Evolutionary conservation across 1,140 invertebrate species (phyloP).

Genomic region (Mamestra configurata): DNA sequence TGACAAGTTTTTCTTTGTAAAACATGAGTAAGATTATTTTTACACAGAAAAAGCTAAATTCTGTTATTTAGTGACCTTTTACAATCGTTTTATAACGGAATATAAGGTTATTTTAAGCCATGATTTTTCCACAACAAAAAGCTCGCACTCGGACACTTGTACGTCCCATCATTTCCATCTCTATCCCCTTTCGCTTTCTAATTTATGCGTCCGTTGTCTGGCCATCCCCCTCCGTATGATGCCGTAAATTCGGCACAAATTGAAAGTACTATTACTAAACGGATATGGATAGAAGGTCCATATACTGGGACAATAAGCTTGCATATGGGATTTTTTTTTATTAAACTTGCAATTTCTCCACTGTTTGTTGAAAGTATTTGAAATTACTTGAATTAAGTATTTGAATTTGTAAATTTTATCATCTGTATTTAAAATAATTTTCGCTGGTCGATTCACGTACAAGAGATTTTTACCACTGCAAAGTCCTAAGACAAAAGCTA

Average conservation of each 20-base stretch:
- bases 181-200: conserved; percentile 62
- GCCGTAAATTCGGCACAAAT: conserved; percentile 75
- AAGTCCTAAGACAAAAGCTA: no score
- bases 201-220: conserved; percentile 77
- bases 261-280: conserved; percentile 66
- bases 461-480: no score
- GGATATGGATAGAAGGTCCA: neutral
- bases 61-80: neutral
- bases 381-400: no score
- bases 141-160: neutral
- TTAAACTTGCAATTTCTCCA: neutral
- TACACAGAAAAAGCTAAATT: neutral
- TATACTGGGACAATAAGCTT: neutral
- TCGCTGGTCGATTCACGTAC: no score
- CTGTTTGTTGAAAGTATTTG: no score
- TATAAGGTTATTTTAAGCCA: neutral
- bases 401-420: no score
- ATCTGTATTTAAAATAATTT: no score
- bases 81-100: neutral
- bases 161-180: conserved; percentile 39
- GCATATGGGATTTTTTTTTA: neutral
- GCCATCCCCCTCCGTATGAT: conserved; percentile 57
- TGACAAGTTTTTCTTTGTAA: neutral
- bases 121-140: neutral
- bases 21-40: neutral